Base-by-base conservation (phyloP, 1,140 invertebrate species). In the Drosophila serrata region DNA sequence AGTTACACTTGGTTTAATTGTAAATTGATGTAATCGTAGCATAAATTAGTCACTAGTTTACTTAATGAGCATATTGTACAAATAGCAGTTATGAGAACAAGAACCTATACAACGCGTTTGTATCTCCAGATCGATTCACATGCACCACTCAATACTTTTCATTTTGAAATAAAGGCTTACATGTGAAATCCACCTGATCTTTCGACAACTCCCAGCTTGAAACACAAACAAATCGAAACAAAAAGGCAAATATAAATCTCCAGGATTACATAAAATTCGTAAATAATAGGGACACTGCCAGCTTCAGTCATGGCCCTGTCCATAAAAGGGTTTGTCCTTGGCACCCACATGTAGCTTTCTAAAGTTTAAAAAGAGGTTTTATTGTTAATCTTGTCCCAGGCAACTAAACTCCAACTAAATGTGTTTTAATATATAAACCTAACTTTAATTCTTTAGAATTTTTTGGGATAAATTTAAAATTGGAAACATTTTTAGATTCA, bases 1-100 rank as follows among this genome's bases (percentile, higher is more conserved):
- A 88, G 58, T 77, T 68, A 78, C 53, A 79, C 51, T 78, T 78
- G 74, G 49, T 70, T 70, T 70, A 78, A 78, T 62, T 45, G 15
- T 78, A 55, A 55, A 60, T 59, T 77, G 48, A 57, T 62, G 62
- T 76, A 65, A 57, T 81, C 57, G 72, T 77, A 82, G 82, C 80
- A 87, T 87, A 87, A 84, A 84, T 87, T 85, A 88, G 61, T 88
- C 64, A 77, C 84, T 87, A 87, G 67, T 74, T 82, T 88, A 88
- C 84, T 86, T 86, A 86, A 55, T 65, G 79, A 87, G 79, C 82
- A 82, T 88, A 87, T 65, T 87, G 82, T 87, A 87, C 82, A 87
- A 87, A 88, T 80, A 87, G 57, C 69, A 82, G 61, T 82, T 79
- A 87, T 82, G 84, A 88, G 79, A 88, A 87, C 70, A 69, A 73